Conservation (phyloP, 30 jellyfish, hydroid and myxozoan genomes). For the Hydractinia echinata region DNA sequence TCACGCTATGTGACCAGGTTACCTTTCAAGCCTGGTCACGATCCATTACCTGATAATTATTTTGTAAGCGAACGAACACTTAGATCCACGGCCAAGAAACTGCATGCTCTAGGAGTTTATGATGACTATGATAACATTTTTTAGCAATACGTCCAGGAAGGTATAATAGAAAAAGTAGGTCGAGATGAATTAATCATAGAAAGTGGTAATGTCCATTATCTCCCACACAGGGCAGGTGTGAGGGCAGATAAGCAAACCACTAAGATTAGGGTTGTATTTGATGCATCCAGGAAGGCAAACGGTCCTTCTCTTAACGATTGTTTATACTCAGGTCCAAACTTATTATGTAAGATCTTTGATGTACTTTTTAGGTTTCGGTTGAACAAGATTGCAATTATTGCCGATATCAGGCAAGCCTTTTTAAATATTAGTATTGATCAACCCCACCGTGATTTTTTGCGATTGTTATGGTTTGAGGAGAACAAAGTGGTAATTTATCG, state of each 20-base stretch:
- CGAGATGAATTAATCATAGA: neutral
- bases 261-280: neutral
- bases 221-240: neutral
- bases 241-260: neutral
- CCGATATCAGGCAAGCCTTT: conserved; percentile 29
- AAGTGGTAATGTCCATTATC: neutral
- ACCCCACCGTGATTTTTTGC: conserved; percentile 18
- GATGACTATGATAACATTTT: no score
- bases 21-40: conserved; percentile 36
- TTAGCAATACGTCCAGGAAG: no score
- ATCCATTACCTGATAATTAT: conserved; percentile 34
- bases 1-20: conserved; percentile 31
- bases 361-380: neutral
- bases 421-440: neutral
- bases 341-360: neutral
- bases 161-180: neutral
- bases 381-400: neutral
- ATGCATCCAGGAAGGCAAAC: neutral
- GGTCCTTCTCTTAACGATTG: neutral
- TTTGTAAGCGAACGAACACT: conserved; percentile 4
- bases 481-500: conserved; percentile 1
- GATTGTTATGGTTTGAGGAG: conserved; percentile 17
- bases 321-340: neutral
- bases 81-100: neutral
- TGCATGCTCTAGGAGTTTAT: neutral